Conservation (phyloP, 2,797 vertebrate species). For the Leptoclinus maculatus region DNA sequence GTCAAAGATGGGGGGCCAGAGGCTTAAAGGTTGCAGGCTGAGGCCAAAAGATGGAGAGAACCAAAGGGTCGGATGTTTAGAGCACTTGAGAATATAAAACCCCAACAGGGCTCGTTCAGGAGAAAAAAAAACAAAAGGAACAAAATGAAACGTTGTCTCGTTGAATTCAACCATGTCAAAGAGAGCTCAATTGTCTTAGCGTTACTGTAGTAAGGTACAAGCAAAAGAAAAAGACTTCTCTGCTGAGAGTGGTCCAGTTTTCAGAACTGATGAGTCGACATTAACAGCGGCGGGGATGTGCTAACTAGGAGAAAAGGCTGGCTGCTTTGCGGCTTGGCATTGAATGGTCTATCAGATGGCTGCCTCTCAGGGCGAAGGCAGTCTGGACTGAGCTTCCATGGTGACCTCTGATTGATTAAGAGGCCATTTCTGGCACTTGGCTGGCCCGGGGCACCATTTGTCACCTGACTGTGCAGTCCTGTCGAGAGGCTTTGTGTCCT, state of each 20-base stretch:
- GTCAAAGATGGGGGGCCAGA: conserved; percentile 68
- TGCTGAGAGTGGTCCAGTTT: conserved; percentile 1
- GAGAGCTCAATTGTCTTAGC: background rate
- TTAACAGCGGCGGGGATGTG: conserved; percentile 11
- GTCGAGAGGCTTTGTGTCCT: conserved; percentile 66
- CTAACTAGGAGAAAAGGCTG: conserved; percentile 46
- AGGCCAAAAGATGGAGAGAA: conserved; percentile 26
- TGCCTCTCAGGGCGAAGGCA: conserved; percentile 66
- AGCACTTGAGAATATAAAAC: conserved; percentile 3
- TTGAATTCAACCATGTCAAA: conserved; percentile 13
- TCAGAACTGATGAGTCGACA: conserved; percentile 32
- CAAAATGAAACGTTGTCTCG: background rate
- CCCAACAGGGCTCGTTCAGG: background rate
- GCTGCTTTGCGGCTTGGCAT: conserved; percentile 60
- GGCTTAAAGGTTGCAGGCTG: conserved; percentile 38
- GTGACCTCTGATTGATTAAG: conserved; percentile 84
- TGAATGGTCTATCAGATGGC: conserved; percentile 76
- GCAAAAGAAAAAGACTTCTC: conserved; percentile 8
- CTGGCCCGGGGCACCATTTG: conserved; percentile 79
- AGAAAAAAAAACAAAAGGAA: background rate
- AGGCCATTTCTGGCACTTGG: conserved; percentile 77
- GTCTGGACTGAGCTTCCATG: conserved; percentile 65
- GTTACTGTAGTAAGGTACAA: background rate
- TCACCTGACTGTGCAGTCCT: conserved; percentile 79
- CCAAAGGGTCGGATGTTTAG: conserved; percentile 26